Evolutionary conservation across 2,797 vertebrate genomes (phyloP), one percentile per base, ranked within the genome.

Genomic region (Myotis vivesi): DNA sequence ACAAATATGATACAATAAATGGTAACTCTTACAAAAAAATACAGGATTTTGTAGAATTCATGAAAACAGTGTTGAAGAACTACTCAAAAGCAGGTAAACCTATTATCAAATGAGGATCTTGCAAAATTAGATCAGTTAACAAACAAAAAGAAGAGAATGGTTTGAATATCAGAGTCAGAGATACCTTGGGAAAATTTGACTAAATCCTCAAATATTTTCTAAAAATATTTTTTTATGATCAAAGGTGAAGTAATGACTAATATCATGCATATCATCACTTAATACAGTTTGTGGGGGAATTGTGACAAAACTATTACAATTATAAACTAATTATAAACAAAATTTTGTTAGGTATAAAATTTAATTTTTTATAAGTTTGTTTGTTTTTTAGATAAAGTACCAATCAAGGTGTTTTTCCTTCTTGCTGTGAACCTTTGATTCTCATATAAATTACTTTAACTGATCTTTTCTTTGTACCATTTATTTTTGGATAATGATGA

Each of bases 111-210:
- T 91, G 71, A 90, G 89, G n/a, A 77, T 80, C 41, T 87, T 87
- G 23, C 36, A 93, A 88, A 83, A 80, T 95, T 77, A 87, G 19
- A 93, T 95, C 62, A 82, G 25, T 87, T 92, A 83, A 87, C 30
- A 92, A n/a, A 76, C 11, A 77, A 87, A 23, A 64, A 36, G 12
- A 87, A 90, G 22, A 86, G 53, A 81, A 73, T 57, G 23, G n/a
- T 90, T 93, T 96, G 41, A 93, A 57, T 94, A 85, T 72, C 28
- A 66, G 81, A 90, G 19, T 77, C 22, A 66, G 33, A 91, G 38
- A 38, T 73, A 33, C 23, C 28, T 89, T 93, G 23, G 22, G n/a
- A 77, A 92, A 72, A n/a, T 72, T 85, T 46, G 4, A 41, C 79
- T 81, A 87, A 87, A 71, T 89, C 71, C 25, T 94, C 10, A 87